Conservation (phyloP, 2,113 vertebrate genomes). For the Tragelaphus imberbis region DNA sequence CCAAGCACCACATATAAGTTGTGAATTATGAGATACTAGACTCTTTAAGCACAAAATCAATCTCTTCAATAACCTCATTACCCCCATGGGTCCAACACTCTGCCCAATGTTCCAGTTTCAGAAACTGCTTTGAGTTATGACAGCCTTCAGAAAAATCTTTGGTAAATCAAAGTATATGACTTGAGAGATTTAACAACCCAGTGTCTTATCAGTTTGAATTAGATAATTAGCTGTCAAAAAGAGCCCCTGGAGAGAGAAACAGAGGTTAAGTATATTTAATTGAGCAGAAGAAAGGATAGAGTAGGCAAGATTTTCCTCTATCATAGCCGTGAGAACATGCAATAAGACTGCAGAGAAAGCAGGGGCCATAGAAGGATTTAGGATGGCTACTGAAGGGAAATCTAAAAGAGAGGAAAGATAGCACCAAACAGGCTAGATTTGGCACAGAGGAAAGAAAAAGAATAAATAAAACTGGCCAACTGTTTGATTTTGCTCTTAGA, state of each 20-base stretch:
- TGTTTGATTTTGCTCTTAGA: not conserved
- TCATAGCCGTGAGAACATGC: not conserved
- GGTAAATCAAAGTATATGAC: conserved; percentile 53
- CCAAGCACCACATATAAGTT: not conserved
- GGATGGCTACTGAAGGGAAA: not conserved
- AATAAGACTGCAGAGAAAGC: not conserved
- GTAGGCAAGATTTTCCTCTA: not conserved
- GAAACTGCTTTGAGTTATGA: conserved; percentile 32
- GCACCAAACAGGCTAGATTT: not conserved
- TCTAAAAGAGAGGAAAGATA: not conserved
- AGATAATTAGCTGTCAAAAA: conserved; percentile 67
- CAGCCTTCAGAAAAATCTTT: conserved; percentile 51
- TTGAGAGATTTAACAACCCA: conserved; percentile 36
- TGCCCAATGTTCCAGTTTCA: not conserved
- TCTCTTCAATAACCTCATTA: not conserved
- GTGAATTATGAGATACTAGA: not conserved
- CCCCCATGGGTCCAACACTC: not conserved
- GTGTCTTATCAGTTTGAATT: conserved; percentile 55
- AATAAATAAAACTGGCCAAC: not conserved
- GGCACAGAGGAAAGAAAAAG: not conserved
- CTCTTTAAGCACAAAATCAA: conserved; percentile 5
- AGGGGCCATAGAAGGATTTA: not conserved
- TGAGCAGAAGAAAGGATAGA: conserved; percentile 14
- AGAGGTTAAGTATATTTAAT: conserved; percentile 61
- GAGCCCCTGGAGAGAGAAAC: conserved; percentile 41